Conservation (phyloP, 1,140 invertebrate species). For the Hyles vespertilio region DNA sequence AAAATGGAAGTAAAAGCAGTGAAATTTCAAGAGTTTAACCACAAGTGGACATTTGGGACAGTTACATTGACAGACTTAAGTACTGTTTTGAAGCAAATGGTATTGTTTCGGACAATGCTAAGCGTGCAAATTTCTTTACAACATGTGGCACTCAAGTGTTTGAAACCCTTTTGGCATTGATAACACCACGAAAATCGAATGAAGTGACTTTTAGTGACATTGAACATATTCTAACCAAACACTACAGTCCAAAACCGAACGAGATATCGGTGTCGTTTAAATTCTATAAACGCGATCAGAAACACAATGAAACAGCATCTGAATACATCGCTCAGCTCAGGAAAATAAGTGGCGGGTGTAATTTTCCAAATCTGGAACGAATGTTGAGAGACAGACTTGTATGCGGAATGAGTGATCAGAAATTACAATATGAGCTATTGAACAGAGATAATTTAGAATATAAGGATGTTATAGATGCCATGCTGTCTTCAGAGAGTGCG, state of each 20-base stretch:
- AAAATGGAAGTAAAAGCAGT: conserved; percentile 21
- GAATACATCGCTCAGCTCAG: no score
- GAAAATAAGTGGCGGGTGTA: conserved; percentile 20
- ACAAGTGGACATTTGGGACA: conserved; percentile 21
- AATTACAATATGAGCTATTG: conserved; percentile 29
- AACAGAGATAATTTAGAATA: conserved; percentile 26
- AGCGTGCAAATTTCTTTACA: conserved; percentile 30
- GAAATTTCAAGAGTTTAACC: conserved; percentile 16
- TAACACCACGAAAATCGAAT: conserved; percentile 24
- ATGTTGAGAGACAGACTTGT: conserved; percentile 30
- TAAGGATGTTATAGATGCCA: conserved; percentile 20
- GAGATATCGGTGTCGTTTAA: conserved; percentile 15
- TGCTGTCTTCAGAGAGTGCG: conserved; percentile 27
- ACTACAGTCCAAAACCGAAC: conserved; percentile 35
- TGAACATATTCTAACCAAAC: conserved; percentile 17
- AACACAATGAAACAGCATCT: no score
- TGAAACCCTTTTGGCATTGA: conserved; percentile 20
- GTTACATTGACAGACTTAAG: conserved; percentile 25
- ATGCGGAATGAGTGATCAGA: conserved; percentile 27
- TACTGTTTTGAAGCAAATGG: conserved; percentile 30
- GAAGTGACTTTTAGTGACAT: conserved; percentile 24
- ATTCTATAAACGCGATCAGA: no score
- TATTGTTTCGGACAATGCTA: conserved; percentile 11
- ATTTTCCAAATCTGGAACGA: conserved; percentile 31
- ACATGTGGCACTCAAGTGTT: conserved; percentile 26